Conservation (phyloP, 1,140 invertebrate species). For the Macrobrachium rosenbergii region DNA sequence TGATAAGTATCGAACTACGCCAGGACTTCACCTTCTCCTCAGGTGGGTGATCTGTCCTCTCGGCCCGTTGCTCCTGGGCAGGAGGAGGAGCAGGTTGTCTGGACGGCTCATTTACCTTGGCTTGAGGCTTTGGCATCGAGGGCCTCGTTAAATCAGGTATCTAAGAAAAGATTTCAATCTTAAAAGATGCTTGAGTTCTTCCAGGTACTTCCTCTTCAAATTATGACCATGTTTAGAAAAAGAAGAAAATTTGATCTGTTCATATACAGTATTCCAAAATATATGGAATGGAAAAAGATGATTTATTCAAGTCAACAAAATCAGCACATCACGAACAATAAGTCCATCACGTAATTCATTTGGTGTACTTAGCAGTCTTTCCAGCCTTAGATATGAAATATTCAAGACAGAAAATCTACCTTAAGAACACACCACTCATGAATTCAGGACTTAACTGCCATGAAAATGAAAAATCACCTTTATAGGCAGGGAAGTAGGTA, state of each 20-base stretch:
- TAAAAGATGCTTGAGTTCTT: constrained; percentile 16
- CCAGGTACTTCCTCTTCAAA: background rate
- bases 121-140: constrained; percentile 45
- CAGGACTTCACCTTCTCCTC: constrained; percentile 50
- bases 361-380: background rate
- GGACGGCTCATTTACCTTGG: constrained; percentile 26
- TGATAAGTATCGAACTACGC: constrained; percentile 34
- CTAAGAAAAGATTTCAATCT: constrained; percentile 50
- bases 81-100: constrained; percentile 21
- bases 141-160: constrained; percentile 48
- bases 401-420: too few relatives aligned
- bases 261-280: background rate
- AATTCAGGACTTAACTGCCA: background rate
- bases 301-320: too few relatives aligned
- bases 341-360: background rate
- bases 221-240: too few relatives aligned
- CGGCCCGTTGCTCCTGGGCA: constrained; percentile 20
- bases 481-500: constrained; percentile 56
- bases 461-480: constrained; percentile 52
- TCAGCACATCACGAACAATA: too few relatives aligned
- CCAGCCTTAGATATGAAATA: background rate
- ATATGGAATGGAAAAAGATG: background rate
- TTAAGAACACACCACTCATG: too few relatives aligned
- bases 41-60: constrained; percentile 36
- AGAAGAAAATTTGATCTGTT: too few relatives aligned